These are phyloP conservation scores for Eristalis arbustorum DNA, from an alignment of 2,888 invertebrate species.

Conservation along the genomic window DNA sequence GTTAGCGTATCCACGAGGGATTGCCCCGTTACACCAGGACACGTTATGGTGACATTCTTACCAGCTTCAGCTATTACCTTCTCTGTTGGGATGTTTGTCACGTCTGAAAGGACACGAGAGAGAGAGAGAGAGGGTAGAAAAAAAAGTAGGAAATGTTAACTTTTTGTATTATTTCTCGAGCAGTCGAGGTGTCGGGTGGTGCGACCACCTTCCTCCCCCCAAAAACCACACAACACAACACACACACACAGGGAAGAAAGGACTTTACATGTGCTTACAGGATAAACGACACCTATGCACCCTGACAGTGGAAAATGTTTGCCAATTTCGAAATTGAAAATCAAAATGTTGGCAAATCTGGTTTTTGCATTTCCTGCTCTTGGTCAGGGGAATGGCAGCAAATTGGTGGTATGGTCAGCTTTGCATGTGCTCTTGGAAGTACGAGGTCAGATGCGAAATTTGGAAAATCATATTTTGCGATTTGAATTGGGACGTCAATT, in stretches of 20 bases:
- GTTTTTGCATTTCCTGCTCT: neutral
- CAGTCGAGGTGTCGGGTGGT: neutral
- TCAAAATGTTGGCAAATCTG: constrained; percentile 11
- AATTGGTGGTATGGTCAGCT: neutral
- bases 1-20: constrained; percentile 84
- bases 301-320: constrained; percentile 3
- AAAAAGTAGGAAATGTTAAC: constrained; percentile 74
- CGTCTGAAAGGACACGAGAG: constrained; percentile 81
- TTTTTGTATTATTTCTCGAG: constrained; percentile 44
- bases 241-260: neutral
- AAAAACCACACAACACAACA: neutral
- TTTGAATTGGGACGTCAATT: neutral
- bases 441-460: neutral
- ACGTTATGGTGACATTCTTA: constrained; percentile 84
- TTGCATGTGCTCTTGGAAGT: neutral
- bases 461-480: neutral
- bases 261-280: neutral
- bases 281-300: neutral
- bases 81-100: constrained; percentile 82
- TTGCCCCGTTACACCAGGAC: constrained; percentile 86
- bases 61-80: constrained; percentile 84
- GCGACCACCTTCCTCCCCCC: too few relatives aligned
- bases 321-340: constrained; percentile 24
- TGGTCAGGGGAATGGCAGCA: neutral
- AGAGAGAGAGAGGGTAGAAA: constrained; percentile 33